Conservation (phyloP, 2,888 invertebrate genomes). For the Alsophila aescularia region DNA sequence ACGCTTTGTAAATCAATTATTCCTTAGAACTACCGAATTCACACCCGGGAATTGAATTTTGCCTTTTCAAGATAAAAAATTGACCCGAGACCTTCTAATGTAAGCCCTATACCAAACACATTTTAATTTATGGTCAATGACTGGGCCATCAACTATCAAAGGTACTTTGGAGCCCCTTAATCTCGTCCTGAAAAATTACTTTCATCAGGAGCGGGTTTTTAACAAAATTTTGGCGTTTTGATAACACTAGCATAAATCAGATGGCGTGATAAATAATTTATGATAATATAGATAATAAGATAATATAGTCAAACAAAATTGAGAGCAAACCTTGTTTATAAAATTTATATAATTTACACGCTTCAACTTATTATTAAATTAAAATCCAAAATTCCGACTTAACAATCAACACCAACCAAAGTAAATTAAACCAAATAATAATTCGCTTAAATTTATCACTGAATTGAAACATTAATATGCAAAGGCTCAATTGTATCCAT, state of each 20-base stretch:
- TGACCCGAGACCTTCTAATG: conserved; percentile 16
- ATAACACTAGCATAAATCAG: conserved; percentile 47
- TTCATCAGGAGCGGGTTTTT: conserved; percentile 40
- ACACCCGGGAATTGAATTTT: conserved; percentile 3
- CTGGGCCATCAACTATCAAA: conserved; percentile 32
- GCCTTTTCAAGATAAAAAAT: too few species aligned
- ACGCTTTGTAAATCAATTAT: conserved; percentile 6
- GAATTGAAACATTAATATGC: conserved; percentile 2
- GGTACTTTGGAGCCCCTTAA: conserved; percentile 41
- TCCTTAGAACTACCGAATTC: background rate
- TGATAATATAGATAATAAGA: background rate
- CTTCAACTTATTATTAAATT: too few species aligned
- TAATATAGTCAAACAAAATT: too few species aligned
- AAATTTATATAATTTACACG: too few species aligned
- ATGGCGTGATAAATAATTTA: conserved; percentile 33
- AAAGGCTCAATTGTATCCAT: conserved; percentile 16
- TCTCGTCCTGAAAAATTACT: conserved; percentile 46
- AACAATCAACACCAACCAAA: background rate
- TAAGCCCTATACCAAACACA: conserved; percentile 32
- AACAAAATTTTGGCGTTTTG: conserved; percentile 33
- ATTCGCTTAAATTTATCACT: too few species aligned
- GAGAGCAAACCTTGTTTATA: too few species aligned
- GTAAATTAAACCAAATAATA: background rate
- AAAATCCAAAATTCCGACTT: too few species aligned
- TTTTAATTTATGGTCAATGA: conserved; percentile 41